Percentiles rank a stretch among this genome's conserved stretches.
Evolutionary conservation across 2,797 vertebrate genomes (phyloP).

Genomic region (Fistularia tabacaria): DNA sequence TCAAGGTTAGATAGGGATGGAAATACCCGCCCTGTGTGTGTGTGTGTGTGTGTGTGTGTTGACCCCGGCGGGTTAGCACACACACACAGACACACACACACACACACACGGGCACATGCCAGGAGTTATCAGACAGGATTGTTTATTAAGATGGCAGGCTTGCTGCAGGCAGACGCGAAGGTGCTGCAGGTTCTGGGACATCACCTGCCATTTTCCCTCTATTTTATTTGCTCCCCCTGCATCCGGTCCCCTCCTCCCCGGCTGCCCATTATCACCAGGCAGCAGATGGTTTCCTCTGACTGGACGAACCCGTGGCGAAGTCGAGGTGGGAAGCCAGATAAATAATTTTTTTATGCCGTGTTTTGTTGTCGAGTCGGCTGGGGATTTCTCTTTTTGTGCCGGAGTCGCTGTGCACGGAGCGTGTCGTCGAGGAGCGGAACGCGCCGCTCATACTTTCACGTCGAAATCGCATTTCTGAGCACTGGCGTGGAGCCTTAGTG

Average conservation of each 20-base stretch:
- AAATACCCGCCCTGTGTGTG: slow-evolving; percentile 21
- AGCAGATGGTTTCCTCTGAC: slow-evolving; percentile 77
- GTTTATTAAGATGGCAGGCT: slow-evolving; percentile 63
- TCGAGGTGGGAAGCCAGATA: slow-evolving; percentile 53
- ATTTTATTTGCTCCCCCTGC: slow-evolving; percentile 64
- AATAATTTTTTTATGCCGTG: slow-evolving; percentile 59
- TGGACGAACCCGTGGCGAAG: slow-evolving; percentile 61
- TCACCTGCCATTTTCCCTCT: slow-evolving; percentile 58
- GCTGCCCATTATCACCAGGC: slow-evolving; percentile 74
- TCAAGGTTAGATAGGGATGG: slow-evolving; percentile 55
- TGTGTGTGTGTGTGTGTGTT: slow-evolving; percentile 9
- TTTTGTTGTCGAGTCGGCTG: slow-evolving; percentile 54
- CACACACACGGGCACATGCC: slow-evolving; percentile 11
- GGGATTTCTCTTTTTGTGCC: slow-evolving; percentile 20
- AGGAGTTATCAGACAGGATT: slow-evolving; percentile 46
- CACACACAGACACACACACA: not conserved
- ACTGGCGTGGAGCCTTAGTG: too few relatives aligned
- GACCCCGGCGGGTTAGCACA: slow-evolving; percentile 6
- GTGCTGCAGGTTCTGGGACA: slow-evolving; percentile 56
- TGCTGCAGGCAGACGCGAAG: slow-evolving; percentile 50
- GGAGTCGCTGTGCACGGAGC: slow-evolving; percentile 9
- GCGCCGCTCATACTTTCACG: not conserved
- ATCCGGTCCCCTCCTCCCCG: slow-evolving; percentile 70
- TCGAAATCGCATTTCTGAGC: not conserved
- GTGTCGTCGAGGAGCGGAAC: not conserved